Percentiles rank a stretch among this genome's conserved stretches.
Evolutionary conservation across 2,888 invertebrate genomes (phyloP).

Genomic region (Ernsta delagoae): DNA sequence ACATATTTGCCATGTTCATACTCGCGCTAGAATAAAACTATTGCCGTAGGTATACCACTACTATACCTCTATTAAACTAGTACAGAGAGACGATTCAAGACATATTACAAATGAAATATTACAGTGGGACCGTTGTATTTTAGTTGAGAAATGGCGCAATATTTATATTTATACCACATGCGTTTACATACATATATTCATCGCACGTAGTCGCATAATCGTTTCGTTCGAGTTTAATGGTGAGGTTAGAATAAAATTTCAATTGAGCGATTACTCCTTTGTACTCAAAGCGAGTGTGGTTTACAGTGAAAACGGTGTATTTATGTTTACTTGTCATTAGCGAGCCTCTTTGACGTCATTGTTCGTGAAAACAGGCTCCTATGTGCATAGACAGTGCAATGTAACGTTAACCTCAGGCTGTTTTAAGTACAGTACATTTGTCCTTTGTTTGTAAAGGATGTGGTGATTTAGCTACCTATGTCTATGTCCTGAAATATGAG

Average conservation of each 20-base stretch:
- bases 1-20: background rate
- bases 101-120: conserved; percentile 10
- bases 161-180: conserved; percentile 30
- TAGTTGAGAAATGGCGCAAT: conserved; percentile 15
- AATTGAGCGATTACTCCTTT: conserved; percentile 17
- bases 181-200: conserved; percentile 17
- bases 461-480: background rate
- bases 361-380: conserved; percentile 5
- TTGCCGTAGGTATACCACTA: background rate
- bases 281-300: conserved; percentile 21
- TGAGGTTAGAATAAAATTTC: conserved; percentile 28
- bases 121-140: conserved; percentile 1
- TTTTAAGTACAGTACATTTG: conserved; percentile 26
- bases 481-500: too few relatives aligned
- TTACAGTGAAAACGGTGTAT: conserved; percentile 23
- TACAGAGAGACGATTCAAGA: background rate
- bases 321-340: conserved; percentile 35
- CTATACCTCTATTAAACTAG: background rate
- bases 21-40: background rate
- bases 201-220: conserved; percentile 12
- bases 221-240: conserved; percentile 19
- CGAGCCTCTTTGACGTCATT: conserved; percentile 22
- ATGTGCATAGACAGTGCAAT: conserved; percentile 13
- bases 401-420: conserved; percentile 22
- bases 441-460: conserved; percentile 18